Evolutionary conservation across 2,888 invertebrate species (phyloP), one percentile per base, ranked within the genome.

Genomic region (Drosophila subquinaria): DNA sequence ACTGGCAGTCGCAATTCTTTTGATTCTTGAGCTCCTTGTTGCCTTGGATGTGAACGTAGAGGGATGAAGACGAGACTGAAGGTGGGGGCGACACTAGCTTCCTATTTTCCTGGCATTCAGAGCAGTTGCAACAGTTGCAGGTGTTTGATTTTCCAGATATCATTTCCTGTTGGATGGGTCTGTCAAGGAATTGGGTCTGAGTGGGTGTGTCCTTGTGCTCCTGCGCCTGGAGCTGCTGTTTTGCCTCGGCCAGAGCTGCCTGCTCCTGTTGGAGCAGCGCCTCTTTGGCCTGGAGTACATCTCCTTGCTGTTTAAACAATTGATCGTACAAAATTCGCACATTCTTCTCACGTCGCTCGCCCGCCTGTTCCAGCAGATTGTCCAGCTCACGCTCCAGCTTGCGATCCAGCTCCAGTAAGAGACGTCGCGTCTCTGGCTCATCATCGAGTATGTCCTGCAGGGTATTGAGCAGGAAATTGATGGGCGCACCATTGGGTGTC

Each of bases 241-340:
- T 43, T 13, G 59, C 69, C 8, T 38, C 23, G 1, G 9, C 17
- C 0, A 73, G 11, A 0, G 45, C 36, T 1, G 23, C 43, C 1
- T 73, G 61, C 8, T 70, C 43, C 6, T 38, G 45, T 0, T 27
- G 52, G 9, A 73, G 47, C 11, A 59, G 33, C 30, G 56, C 4
- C 17, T 65, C 48, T 9, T 72, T 81, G 51, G 27, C 15, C 5
- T 1, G 30, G 0, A 55, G 36, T 5, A 33, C 5, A 11, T 79
- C 69, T 50, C 65, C 71, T 5, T 82, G 73, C 33, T 72, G 63
- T 17, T 75, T 20, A 5, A 76, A 56, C 20, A 88, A 27, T 23
- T 79, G 64, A n/a, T 85, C 74, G 27, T 85, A 82, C 5, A 83
- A 33, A 0, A 70, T 73, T 20, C 75, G 69, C 13, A 85, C 48